These are phyloP conservation scores for Priocnemis perturbator DNA, from an alignment of 2,888 invertebrate species.

Conservation along the genomic window DNA sequence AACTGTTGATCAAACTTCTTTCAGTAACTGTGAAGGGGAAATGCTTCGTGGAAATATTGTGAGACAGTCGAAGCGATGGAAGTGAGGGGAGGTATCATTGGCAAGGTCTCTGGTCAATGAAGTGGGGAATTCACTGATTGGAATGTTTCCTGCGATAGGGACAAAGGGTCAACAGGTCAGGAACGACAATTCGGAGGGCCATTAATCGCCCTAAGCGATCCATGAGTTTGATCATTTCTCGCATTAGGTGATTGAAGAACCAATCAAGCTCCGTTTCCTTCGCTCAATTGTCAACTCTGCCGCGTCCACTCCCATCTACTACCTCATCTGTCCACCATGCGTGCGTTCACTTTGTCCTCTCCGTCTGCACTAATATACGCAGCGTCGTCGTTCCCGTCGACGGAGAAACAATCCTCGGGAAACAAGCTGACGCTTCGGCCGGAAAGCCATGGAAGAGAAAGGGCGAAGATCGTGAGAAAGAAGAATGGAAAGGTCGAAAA, in stretches of 20 bases:
- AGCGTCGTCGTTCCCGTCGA: not conserved
- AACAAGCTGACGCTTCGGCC: slow-evolving; percentile 4
- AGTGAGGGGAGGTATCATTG: too few species aligned
- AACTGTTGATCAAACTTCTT: too few species aligned
- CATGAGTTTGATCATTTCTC: not conserved
- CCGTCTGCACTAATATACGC: not conserved
- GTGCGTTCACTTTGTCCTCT: not conserved
- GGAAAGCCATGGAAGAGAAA: not conserved
- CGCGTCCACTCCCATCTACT: not conserved
- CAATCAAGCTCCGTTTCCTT: slow-evolving; percentile 1
- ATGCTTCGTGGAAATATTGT: too few species aligned
- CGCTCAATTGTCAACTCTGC: not conserved
- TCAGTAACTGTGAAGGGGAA: too few species aligned
- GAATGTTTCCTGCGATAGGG: too few species aligned
- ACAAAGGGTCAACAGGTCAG: too few species aligned
- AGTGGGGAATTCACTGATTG: too few species aligned
- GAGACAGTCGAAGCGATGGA: too few species aligned
- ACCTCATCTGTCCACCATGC: not conserved
- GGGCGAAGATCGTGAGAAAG: not conserved
- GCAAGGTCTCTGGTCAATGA: too few species aligned
- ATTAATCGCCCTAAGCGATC: slow-evolving; percentile 16
- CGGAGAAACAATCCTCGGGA: not conserved
- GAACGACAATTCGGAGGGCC: slow-evolving; percentile 21
- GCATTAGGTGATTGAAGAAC: not conserved
- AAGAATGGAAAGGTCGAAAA: too few species aligned